Evolutionary conservation across 2,113 vertebrate genomes (phyloP), one percentile per base, ranked within the genome.

Genomic region (Irena cyanogastra): DNA sequence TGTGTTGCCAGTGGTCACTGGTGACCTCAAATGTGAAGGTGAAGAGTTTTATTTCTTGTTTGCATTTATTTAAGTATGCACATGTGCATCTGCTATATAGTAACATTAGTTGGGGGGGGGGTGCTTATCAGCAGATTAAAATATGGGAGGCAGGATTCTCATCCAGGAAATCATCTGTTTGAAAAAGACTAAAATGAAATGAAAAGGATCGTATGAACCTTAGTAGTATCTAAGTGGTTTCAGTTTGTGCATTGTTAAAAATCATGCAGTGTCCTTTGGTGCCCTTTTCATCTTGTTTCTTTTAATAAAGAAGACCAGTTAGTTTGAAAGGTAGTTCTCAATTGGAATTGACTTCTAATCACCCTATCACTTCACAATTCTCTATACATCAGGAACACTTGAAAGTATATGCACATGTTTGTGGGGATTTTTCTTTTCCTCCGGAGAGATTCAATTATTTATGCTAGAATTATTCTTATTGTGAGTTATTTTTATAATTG

Each of bases 401-500:
- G 71, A 41, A 89, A 94, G 41, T 83, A 63, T 61, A 88, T 50
- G 83, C 65, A 75, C 88, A 66, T 66, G 64, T 95, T 96, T 82
- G 50, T 59, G 21, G 60, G n/a, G 47, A 47, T 83, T 95, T 95
- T 95, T 87, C 71, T 79, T 90, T 93, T 94, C 76, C 85, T 88
- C 69, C 0, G 0, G 76, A 95, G 80, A 77, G 60, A 78, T 95
- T 78, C 47, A 92, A 91, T 96, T 96, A 95, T 93, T 95, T 96
- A 95, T 96, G 92, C 95, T 95, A 93, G 87, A 95, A 92, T 96
- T 97, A 77, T 92, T 93, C 72, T 80, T 65, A 92, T 96, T 93
- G 68, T 91, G 95, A 94, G 86, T 95, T 96, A 95, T 97, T 97
- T 97, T 95, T 96, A 94, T 96, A 96, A 94, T 93, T 94, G 91